Conservation (phyloP, 2,797 vertebrate species). For the Macroramphosus scolopax region DNA sequence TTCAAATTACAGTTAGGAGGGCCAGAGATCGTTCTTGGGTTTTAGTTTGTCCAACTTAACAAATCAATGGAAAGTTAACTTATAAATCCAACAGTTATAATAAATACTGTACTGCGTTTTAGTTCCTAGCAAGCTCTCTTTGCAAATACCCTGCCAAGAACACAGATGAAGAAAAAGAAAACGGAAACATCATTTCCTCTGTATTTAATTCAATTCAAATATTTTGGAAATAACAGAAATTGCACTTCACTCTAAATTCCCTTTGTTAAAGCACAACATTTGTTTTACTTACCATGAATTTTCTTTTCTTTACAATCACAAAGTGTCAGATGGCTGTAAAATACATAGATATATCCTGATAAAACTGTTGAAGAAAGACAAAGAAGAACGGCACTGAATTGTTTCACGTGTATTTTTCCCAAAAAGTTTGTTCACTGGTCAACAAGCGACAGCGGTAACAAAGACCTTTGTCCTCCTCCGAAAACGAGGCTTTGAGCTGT, state of each 20-base stretch:
- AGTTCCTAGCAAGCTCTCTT: conserved; percentile 16
- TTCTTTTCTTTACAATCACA: conserved; percentile 7
- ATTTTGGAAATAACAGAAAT: conserved; percentile 27
- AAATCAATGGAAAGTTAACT: conserved; percentile 15
- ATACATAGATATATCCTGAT: conserved; percentile 1
- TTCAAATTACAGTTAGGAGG: conserved; percentile 12
- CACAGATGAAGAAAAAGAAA: conserved; percentile 6
- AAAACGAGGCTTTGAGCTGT: conserved; percentile 9
- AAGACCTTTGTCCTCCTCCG: conserved; percentile 3
- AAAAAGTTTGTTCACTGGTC: no score
- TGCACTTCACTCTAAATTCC: conserved; percentile 16
- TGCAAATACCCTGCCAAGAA: conserved; percentile 16
- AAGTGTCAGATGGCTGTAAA: conserved; percentile 8
- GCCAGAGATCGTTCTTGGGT: conserved; percentile 10
- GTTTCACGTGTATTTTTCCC: no score
- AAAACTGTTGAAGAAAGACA: conserved; percentile 13
- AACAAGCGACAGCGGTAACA: no score
- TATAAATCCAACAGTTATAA: conserved; percentile 23
- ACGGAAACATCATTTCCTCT: conserved; percentile 12
- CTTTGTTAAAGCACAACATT: conserved; percentile 1
- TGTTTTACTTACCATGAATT: not conserved
- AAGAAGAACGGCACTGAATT: not conserved
- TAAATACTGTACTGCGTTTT: conserved; percentile 34
- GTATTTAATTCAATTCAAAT: conserved; percentile 20
- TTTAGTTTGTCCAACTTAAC: conserved; percentile 12